These are phyloP conservation scores for Pheosia tremula DNA, from an alignment of 2,888 invertebrate genomes.

Conservation along the genomic window DNA sequence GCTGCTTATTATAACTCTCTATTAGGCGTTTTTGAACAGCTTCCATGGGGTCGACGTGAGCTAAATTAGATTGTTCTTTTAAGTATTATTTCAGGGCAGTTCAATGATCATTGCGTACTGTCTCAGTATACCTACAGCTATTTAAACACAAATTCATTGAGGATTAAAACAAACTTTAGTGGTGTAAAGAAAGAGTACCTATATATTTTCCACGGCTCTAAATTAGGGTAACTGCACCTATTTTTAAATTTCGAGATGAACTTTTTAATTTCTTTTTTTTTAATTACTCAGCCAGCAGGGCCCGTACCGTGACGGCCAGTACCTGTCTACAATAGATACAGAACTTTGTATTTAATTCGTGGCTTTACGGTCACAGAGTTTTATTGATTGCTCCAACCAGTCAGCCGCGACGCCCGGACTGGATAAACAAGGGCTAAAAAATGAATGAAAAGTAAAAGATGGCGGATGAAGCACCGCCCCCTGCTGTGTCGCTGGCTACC, in stretches of 20 bases:
- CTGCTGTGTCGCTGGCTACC: conserved; percentile 75
- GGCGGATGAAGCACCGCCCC: conserved; percentile 76
- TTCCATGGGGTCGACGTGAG: conserved; percentile 41
- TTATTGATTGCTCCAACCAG: conserved; percentile 80
- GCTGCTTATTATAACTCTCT: conserved; percentile 80
- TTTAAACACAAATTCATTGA: neutral
- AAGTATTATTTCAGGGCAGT: conserved; percentile 37
- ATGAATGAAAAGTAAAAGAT: conserved; percentile 75
- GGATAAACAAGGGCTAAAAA: conserved; percentile 81
- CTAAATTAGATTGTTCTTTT: conserved; percentile 58
- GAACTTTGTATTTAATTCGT: conserved; percentile 72
- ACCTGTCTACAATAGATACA: conserved; percentile 48
- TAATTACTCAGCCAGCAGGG: conserved; percentile 56
- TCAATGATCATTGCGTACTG: neutral
- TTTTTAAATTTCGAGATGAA: conserved; percentile 30
- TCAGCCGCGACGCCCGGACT: conserved; percentile 73
- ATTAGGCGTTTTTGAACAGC: conserved; percentile 64
- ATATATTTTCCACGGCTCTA: conserved; percentile 12
- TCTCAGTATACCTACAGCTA: neutral
- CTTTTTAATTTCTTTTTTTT: conserved; percentile 44
- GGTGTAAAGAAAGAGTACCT: conserved; percentile 4
- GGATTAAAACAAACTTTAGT: neutral
- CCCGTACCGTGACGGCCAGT: conserved; percentile 45
- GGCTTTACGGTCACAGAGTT: conserved; percentile 74
- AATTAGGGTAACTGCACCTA: conserved; percentile 35